Evolutionary conservation across 2,113 vertebrate genomes (phyloP).

Genomic region (Martes martes): DNA sequence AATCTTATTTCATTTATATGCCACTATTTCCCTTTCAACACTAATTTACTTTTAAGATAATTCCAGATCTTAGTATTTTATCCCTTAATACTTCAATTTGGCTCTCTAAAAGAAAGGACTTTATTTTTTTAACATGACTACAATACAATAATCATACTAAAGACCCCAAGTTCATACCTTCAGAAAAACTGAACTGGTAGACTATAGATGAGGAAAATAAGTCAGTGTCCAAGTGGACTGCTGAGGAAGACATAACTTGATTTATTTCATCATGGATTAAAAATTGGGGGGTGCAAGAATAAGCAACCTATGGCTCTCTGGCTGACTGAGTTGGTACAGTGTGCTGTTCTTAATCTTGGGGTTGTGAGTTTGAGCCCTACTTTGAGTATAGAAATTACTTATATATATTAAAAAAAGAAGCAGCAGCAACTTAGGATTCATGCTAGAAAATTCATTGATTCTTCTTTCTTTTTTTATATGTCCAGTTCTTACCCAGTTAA

Average conservation of each 20-base stretch:
- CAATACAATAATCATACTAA: background rate
- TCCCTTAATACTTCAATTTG: background rate
- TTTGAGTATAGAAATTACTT: background rate
- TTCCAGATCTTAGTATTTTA: background rate
- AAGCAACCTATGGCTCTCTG: background rate
- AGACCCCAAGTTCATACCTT: background rate
- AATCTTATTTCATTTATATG: background rate
- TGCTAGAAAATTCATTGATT: conserved; percentile 68
- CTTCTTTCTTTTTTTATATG: background rate
- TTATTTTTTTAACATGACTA: background rate
- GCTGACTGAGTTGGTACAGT: background rate
- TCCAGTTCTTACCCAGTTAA: conserved; percentile 75
- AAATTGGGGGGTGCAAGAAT: background rate
- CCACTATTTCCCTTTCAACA: background rate
- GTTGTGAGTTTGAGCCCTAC: background rate
- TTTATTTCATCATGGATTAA: background rate
- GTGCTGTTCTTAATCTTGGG: background rate
- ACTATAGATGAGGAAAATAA: background rate
- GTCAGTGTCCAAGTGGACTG: background rate
- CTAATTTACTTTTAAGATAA: conserved; percentile 21
- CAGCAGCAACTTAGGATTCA: conserved; percentile 70
- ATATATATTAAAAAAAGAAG: background rate
- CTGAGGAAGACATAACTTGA: background rate
- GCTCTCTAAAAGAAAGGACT: background rate
- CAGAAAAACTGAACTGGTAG: background rate